Evolutionary conservation across 2,797 vertebrate species (phyloP).

Genomic region (Sphenopsis melanotis): DNA sequence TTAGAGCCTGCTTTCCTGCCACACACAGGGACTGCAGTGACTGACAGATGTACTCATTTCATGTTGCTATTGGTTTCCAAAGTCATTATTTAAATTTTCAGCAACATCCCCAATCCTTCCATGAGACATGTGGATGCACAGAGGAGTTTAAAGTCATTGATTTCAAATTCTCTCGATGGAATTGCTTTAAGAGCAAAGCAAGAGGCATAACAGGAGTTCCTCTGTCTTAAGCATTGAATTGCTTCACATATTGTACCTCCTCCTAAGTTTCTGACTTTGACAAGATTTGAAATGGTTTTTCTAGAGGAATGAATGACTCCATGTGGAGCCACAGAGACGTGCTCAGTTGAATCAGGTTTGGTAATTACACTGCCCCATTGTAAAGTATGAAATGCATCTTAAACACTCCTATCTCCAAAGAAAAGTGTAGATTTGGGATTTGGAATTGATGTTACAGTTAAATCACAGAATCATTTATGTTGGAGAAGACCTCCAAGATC

Average conservation of each 20-base stretch:
- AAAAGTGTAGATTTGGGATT: neutral
- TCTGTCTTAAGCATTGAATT: neutral
- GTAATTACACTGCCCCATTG: neutral
- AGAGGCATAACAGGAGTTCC: neutral
- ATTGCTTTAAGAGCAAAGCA: neutral
- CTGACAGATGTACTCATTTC: neutral
- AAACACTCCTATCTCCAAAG: neutral
- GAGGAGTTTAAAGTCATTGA: neutral
- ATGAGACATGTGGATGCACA: neutral
- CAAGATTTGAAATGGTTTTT: neutral
- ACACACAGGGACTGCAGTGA: rapidly evolving
- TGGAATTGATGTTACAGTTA: neutral
- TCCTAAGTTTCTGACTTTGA: neutral
- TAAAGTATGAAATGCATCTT: neutral
- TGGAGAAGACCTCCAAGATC: neutral
- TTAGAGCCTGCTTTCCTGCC: neutral
- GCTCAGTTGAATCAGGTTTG: neutral
- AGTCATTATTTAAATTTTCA: slow-evolving; percentile 25
- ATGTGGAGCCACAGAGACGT: neutral
- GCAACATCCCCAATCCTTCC: neutral
- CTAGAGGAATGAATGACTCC: neutral
- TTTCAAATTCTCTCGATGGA: slow-evolving; percentile 17
- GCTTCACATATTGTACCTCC: neutral
- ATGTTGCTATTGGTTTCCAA: neutral
- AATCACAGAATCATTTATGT: neutral